Conservation (phyloP, 2,113 vertebrate genomes). For the Otocyon megalotis region DNA sequence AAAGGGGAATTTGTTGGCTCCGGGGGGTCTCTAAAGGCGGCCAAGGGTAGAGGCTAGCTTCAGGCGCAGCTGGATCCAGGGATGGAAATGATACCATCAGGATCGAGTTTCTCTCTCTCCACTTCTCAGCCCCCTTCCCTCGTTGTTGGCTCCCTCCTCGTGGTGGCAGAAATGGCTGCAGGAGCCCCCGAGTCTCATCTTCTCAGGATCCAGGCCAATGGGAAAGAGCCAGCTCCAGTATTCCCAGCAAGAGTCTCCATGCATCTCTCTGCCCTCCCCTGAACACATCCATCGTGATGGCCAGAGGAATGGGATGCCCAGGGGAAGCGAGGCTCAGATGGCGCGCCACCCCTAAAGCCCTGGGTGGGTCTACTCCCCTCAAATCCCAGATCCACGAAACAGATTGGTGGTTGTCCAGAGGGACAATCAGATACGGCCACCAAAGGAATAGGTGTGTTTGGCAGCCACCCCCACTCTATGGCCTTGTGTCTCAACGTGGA, state of each 20-base stretch:
- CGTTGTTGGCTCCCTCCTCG: rapidly evolving
- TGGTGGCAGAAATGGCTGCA: background rate
- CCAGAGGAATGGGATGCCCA: background rate
- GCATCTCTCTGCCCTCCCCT: background rate
- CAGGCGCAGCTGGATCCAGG: constrained; percentile 62
- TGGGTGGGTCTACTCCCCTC: background rate
- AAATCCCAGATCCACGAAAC: background rate
- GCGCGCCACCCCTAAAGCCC: background rate
- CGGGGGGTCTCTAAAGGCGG: background rate
- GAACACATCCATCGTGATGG: background rate
- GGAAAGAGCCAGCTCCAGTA: background rate
- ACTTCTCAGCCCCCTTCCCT: background rate
- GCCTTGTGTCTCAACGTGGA: background rate
- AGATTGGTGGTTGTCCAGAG: background rate
- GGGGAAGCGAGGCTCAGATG: too few species aligned
- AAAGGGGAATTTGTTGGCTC: constrained; percentile 42
- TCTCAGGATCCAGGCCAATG: background rate
- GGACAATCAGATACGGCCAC: background rate
- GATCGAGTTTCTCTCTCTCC: constrained; percentile 30
- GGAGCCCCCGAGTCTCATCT: background rate
- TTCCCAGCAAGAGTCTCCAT: background rate
- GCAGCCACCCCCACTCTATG: background rate
- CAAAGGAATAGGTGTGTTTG: background rate
- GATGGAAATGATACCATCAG: constrained; percentile 41
- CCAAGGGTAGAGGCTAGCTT: constrained; percentile 64